A percentile compares a stretch with the other conserved stretches of the same genome.
phyloP scores from a whole-genome alignment of 1,140 invertebrate species.

The Drosophila asahinai region DNA sequence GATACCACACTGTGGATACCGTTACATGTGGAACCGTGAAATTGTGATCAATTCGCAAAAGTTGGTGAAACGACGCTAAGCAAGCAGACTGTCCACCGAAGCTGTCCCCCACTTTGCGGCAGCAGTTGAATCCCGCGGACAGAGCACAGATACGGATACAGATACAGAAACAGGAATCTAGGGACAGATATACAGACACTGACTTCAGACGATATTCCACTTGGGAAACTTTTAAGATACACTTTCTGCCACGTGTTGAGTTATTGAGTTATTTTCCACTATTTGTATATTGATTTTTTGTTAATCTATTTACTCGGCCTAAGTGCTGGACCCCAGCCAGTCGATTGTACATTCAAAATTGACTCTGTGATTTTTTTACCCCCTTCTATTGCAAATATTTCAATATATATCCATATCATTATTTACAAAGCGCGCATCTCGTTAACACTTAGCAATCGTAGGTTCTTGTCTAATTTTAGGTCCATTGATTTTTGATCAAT shows the following conservation, averaged over 20 bases:
- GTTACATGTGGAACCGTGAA: conserved; percentile 94
- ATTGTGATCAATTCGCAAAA: conserved; percentile 96
- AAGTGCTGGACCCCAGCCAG: conserved; percentile 29
- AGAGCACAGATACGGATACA: conserved; percentile 3
- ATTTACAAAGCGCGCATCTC: conserved; percentile 57
- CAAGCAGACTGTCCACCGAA: conserved; percentile 36
- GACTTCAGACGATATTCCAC: conserved; percentile 3
- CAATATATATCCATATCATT: conserved; percentile 32
- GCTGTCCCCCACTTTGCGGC: conserved; percentile 60
- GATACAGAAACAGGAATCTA: conserved; percentile 14
- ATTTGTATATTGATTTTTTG: conserved; percentile 29
- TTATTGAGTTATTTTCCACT: conserved; percentile 23
- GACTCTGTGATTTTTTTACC: conserved; percentile 51
- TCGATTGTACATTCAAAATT: conserved; percentile 54
- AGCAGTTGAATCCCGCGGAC: conserved; percentile 67
- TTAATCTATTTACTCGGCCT: conserved; percentile 21
- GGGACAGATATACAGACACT: conserved; percentile 30
- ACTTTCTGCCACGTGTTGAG: conserved; percentile 13
- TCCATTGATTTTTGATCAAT: conserved; percentile 14
- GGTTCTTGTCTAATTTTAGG: conserved; percentile 18
- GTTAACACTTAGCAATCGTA: conserved; percentile 49
- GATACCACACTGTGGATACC: conserved; percentile 90
- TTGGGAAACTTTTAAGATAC: conserved; percentile 1
- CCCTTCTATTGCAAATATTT: conserved; percentile 47
- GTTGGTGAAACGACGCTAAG: conserved; percentile 92